Evolutionary conservation across 2,113 vertebrate genomes (phyloP).

Genomic region (Ceratotherium simum): DNA sequence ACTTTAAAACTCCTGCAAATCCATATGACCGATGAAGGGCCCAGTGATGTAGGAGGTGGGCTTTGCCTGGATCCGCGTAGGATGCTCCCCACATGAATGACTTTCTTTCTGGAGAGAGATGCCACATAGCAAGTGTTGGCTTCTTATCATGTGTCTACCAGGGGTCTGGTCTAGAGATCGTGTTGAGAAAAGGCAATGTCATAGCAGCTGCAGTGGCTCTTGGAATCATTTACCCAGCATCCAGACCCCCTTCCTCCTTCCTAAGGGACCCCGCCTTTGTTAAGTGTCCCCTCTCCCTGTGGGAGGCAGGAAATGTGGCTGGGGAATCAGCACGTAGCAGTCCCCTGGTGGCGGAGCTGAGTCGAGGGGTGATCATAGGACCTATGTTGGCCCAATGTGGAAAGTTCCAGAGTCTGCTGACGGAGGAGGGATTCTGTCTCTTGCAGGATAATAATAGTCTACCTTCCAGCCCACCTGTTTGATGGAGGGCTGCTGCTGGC

Average conservation of each 20-base stretch:
- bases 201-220: background rate
- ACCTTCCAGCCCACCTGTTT: too few relatives aligned
- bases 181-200: background rate
- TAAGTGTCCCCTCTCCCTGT: fast-evolving
- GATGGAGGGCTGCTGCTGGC: background rate
- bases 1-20: constrained; percentile 68
- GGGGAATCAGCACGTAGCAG: background rate
- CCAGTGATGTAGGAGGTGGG: background rate
- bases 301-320: background rate
- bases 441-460: background rate
- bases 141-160: background rate
- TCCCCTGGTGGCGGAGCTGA: background rate
- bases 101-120: background rate
- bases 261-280: background rate
- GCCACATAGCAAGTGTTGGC: background rate
- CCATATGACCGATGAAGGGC: constrained; percentile 30
- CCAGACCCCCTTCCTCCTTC: background rate
- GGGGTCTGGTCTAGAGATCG: fast-evolving
- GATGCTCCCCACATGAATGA: fast-evolving
- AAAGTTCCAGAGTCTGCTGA: background rate
- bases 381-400: background rate
- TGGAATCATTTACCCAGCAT: background rate
- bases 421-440: background rate
- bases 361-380: background rate
- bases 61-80: background rate